Conservation (phyloP, 2,113 vertebrate species). For the Etheostoma cragini region DNA sequence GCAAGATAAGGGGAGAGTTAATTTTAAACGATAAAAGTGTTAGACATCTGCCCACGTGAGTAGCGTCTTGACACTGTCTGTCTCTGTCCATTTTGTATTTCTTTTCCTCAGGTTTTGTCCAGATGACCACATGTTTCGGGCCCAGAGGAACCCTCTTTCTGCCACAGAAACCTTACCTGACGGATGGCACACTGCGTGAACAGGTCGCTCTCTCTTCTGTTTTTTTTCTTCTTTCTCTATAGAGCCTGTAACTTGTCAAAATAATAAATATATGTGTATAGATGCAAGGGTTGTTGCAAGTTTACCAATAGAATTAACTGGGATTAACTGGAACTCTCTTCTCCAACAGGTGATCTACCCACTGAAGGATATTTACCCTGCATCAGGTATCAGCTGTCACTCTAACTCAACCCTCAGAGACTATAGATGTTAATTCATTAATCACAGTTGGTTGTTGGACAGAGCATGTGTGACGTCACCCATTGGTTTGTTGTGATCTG, state of each 20-base stretch:
- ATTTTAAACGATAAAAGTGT: neutral
- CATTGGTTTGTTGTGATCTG: too few relatives aligned
- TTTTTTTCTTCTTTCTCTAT: neutral
- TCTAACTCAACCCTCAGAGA: neutral
- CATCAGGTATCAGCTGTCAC: conserved; percentile 85
- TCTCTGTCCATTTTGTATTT: neutral
- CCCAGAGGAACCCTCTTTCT: conserved; percentile 95
- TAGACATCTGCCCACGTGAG: neutral
- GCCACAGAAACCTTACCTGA: conserved; percentile 95
- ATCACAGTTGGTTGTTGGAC: neutral
- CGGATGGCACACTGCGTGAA: conserved; percentile 93
- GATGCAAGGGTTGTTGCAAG: neutral
- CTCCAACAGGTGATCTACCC: conserved; percentile 94
- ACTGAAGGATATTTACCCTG: conserved; percentile 94
- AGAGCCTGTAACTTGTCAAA: neutral
- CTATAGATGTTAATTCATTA: neutral
- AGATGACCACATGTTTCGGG: conserved; percentile 91
- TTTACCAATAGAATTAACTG: neutral
- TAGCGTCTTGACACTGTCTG: neutral
- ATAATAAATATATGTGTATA: neutral
- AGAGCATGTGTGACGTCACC: too few relatives aligned
- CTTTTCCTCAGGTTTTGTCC: conserved; percentile 85
- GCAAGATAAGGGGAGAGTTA: neutral
- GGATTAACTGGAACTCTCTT: conserved; percentile 5
- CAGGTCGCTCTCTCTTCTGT: conserved; percentile 84